Evolutionary conservation across 1,140 invertebrate species (phyloP).

Genomic region (Heterodera carotae): DNA sequence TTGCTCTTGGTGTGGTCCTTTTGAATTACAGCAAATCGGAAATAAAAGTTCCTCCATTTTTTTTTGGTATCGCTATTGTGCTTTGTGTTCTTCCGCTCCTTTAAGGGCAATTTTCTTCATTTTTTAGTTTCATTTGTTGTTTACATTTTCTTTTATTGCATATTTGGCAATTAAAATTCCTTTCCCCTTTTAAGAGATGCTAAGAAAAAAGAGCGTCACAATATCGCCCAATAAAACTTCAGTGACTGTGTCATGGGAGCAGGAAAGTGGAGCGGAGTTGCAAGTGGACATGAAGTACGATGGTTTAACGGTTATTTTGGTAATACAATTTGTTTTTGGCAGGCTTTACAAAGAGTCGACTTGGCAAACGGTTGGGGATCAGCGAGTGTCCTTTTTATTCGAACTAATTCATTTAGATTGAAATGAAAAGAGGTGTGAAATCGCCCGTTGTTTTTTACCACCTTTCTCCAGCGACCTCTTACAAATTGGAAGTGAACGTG

Average conservation of each 20-base stretch:
- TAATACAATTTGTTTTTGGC: neutral
- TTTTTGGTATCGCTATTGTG: no score
- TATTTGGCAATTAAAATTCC: neutral
- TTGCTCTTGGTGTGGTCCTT: no score
- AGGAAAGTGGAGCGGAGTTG: conserved; percentile 48
- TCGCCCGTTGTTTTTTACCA: conserved; percentile 53
- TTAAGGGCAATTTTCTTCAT: neutral
- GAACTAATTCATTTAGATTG: conserved; percentile 33
- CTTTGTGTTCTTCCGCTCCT: no score
- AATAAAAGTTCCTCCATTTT: no score
- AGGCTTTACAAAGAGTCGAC: neutral
- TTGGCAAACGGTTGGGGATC: no score
- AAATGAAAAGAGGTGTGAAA: conserved; percentile 49
- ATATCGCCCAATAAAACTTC: conserved; percentile 49
- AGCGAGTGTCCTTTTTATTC: conserved; percentile 6
- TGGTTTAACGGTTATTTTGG: neutral
- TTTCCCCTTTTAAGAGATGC: conserved; percentile 51
- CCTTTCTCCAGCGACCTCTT: conserved; percentile 59
- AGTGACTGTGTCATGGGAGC: conserved; percentile 55
- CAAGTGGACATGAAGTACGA: conserved; percentile 54
- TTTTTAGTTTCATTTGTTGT: conserved; percentile 9
- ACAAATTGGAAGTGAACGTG: conserved; percentile 57
- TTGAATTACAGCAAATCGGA: no score
- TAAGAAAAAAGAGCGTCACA: conserved; percentile 57
- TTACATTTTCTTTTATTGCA: conserved; percentile 11